Base-by-base conservation (phyloP, 2,888 invertebrate genomes). In the Pterobdella sp. region DNA sequence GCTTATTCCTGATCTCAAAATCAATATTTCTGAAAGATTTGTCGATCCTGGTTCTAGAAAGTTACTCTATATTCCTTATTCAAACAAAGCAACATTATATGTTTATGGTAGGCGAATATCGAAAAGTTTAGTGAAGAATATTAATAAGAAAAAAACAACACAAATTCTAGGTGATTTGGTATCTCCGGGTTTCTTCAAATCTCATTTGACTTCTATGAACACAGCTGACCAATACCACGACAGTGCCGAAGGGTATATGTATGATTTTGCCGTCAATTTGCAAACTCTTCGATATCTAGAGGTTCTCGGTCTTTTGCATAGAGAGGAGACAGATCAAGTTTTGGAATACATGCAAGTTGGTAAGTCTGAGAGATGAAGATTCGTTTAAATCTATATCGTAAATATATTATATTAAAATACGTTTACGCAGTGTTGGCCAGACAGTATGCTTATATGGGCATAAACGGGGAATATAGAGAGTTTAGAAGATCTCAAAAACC, bases 191-290 rank as follows among this genome's bases (percentile, higher is more conserved):
- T 84, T 85, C 76, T 84, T 83, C 85, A 77, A 80, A 64, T 81
- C 83, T 76, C 83, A 84, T 73, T 79, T 85, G 74, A 82, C 81
- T 70, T 80, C 84, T 10, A 81, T 81, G 63, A 82, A 81, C 73
- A 79, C 84, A 32, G 79, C 86, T 73, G 81, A 83, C 49, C 81
- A 84, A 74, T 83, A 85, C 1, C 84, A 85, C 37, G 85, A 86
- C 75, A 85, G 85, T 1, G 94, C 91, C 0, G 96, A 97, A 83
- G 94, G 94, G 83, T 94, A 92, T 82, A 91, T 95, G 87, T 97
- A 93, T 85, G 93, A 94, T 77, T 95, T 96, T 85, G 95, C 95
- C 0, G 92, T 92, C 22, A 95, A 94, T 85, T 88, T 95, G 84
- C 92, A 93, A 84, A 91, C 93, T 0, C 89, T 92, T 0, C 86